Percentiles rank a stretch among this genome's conserved stretches.
phyloP scores from a whole-genome alignment of 2,888 invertebrate genomes.

The Salticus scenicus region DNA sequence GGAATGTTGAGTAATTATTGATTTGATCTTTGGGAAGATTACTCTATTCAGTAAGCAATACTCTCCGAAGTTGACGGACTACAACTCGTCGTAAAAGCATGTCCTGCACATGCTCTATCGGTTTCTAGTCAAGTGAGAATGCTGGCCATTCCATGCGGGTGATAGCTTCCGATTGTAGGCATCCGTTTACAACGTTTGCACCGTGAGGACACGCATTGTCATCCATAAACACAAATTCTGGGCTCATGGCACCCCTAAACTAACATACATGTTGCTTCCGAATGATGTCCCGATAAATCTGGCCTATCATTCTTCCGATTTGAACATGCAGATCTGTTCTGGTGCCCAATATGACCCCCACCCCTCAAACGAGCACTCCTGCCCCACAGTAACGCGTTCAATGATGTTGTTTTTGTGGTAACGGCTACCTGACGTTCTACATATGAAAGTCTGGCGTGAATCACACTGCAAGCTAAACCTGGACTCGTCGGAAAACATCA shows the following conservation, averaged over 20 bases:
- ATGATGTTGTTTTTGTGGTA: conserved; percentile 14
- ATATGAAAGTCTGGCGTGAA: neutral
- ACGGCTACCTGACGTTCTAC: conserved; percentile 2
- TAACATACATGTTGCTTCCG: conserved; percentile 17
- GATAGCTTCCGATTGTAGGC: conserved; percentile 6
- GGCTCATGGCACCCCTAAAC: conserved; percentile 6
- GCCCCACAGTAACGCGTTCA: neutral
- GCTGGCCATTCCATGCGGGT: neutral
- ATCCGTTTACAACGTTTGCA: neutral
- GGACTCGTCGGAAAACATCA: conserved; percentile 9
- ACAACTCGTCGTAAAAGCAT: neutral
- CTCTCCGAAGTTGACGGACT: conserved; percentile 6
- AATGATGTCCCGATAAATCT: conserved; percentile 12
- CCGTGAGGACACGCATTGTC: neutral
- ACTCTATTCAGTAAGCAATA: conserved; percentile 4
- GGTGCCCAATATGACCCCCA: neutral
- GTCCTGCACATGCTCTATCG: neutral
- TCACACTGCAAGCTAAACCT: conserved; percentile 10
- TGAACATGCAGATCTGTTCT: conserved; percentile 2
- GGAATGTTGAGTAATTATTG: neutral
- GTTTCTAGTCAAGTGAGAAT: neutral
- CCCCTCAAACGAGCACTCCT: neutral
- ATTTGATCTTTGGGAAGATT: neutral
- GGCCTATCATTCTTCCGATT: conserved; percentile 17
- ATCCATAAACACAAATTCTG: conserved; percentile 22